Evolutionary conservation across 2,888 invertebrate species (phyloP), one percentile per base, ranked within the genome.

Genomic region (Lottia gigantea): DNA sequence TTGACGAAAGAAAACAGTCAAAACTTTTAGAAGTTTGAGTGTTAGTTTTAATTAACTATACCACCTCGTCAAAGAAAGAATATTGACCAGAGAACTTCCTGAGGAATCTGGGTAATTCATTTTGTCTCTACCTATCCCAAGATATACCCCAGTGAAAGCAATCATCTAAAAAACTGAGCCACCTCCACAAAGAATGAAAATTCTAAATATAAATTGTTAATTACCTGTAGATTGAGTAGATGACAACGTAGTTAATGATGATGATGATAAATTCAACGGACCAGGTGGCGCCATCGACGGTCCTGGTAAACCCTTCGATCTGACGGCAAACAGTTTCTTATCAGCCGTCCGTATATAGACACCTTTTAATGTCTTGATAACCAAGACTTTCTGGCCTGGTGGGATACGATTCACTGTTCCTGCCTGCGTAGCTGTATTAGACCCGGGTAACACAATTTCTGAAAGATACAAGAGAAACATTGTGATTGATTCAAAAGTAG

Each of bases 261-360:
- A 63, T 26, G 64, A 26, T 66, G 66, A 25, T 25, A 45, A 31
- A 31, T 25, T 46, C 12, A 45, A 19, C 11, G 66, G 45, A 16
- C 66, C 47, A 46, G 66, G 66, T 45, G 66, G 46, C 16, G 66
- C 66, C 66, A 40, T 46, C 0, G 66, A 45, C 3, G 66, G 45
- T 2, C 66, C 47, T 11, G 66, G 66, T 31, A 46, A 25, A 6
- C n/a, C 25, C 68, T 84, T 84, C 11, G 85, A 83, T 63, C 84
- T 73, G 45, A 97, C 96, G 31, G 97, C 96, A 77, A 97, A 96
- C 74, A 97, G 95, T 90, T 96, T 96, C 45, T 97, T 97, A 80
- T 95, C 95, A 85, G 95, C 95, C 63, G 97, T 90, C 82, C 97
- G 95, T 93, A 98, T 95, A 89, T 97, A 97, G 78, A 97, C 96